phyloP scores from a whole-genome alignment of 2,888 invertebrate species.

The Coelinius sp. region DNA sequence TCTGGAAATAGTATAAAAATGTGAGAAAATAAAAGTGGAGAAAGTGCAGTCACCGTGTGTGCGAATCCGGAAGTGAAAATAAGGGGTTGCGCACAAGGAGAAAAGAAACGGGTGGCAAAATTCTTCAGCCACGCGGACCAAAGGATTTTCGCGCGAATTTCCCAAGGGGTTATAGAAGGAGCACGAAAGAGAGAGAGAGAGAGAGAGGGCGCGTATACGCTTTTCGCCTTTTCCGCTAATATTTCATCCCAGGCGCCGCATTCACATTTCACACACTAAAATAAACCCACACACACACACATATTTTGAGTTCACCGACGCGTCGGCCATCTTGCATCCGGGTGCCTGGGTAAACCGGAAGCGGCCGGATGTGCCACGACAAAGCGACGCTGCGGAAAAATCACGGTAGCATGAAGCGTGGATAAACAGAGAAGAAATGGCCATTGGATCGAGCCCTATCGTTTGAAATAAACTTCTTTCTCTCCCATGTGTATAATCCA shows the following conservation, averaged over 20 bases:
- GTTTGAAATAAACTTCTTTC: conserved; percentile 12
- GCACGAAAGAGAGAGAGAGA: not conserved
- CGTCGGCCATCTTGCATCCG: conserved; percentile 68
- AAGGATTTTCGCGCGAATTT: conserved; percentile 40
- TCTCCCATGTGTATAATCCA: conserved; percentile 6
- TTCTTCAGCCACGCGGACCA: conserved; percentile 32
- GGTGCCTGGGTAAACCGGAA: conserved; percentile 61
- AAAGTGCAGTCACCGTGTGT: conserved; percentile 32
- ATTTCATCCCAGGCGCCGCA: conserved; percentile 62
- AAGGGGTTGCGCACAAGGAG: conserved; percentile 11
- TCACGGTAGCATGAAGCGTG: conserved; percentile 64
- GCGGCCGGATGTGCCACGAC: conserved; percentile 65
- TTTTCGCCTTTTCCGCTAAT: conserved; percentile 61
- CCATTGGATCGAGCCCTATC: conserved; percentile 24
- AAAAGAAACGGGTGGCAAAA: not conserved
- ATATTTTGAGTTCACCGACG: conserved; percentile 35
- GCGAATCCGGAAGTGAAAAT: conserved; percentile 33
- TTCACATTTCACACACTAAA: conserved; percentile 38
- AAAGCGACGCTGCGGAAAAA: conserved; percentile 68
- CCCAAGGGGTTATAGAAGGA: conserved; percentile 16
- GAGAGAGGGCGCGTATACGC: conserved; percentile 36
- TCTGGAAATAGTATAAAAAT: not conserved
- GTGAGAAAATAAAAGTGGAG: conserved; percentile 20
- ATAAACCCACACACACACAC: conserved; percentile 13
- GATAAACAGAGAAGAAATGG: conserved; percentile 57